Conservation (phyloP, 2,888 invertebrate species). For the Acleris laterana region DNA sequence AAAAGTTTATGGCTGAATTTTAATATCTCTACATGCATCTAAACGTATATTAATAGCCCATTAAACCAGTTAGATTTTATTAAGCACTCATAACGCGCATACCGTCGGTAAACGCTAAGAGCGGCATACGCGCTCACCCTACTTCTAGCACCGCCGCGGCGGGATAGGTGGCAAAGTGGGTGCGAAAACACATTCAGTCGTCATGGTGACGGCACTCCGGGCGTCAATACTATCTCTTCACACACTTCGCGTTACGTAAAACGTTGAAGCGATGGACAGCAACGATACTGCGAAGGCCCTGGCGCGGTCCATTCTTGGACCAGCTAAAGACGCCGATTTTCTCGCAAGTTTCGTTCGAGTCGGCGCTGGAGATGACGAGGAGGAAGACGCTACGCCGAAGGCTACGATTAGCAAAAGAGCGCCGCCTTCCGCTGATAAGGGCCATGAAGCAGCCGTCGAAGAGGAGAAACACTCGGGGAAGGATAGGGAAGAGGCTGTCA, state of each 20-base stretch:
- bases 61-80: slow-evolving; percentile 25
- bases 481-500: slow-evolving; percentile 66
- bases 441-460: slow-evolving; percentile 53
- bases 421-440: slow-evolving; percentile 63
- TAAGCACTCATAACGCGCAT: slow-evolving; percentile 16
- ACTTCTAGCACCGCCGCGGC: slow-evolving; percentile 54
- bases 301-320: slow-evolving; percentile 86
- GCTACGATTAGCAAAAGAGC: slow-evolving; percentile 75
- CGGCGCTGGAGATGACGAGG: slow-evolving; percentile 84
- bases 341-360: slow-evolving; percentile 91
- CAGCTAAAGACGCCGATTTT: slow-evolving; percentile 89
- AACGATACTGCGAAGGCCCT: slow-evolving; percentile 75
- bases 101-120: slow-evolving; percentile 16
- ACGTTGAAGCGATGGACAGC: slow-evolving; percentile 54
- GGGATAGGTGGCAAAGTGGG: slow-evolving; percentile 57
- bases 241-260: slow-evolving; percentile 70
- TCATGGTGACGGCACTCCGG: slow-evolving; percentile 74
- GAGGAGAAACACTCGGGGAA: slow-evolving; percentile 63
- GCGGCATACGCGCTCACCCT: slow-evolving; percentile 42
- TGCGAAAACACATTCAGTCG: slow-evolving; percentile 74
- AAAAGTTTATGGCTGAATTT: slow-evolving; percentile 9
- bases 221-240: slow-evolving; percentile 75
- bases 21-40: slow-evolving; percentile 11
- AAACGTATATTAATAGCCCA: slow-evolving; percentile 15
- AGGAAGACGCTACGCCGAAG: slow-evolving; percentile 72